Evolutionary conservation across 53 echinoderm and acorn worm species (phyloP).

Genomic region (Glandiceps talaboti): DNA sequence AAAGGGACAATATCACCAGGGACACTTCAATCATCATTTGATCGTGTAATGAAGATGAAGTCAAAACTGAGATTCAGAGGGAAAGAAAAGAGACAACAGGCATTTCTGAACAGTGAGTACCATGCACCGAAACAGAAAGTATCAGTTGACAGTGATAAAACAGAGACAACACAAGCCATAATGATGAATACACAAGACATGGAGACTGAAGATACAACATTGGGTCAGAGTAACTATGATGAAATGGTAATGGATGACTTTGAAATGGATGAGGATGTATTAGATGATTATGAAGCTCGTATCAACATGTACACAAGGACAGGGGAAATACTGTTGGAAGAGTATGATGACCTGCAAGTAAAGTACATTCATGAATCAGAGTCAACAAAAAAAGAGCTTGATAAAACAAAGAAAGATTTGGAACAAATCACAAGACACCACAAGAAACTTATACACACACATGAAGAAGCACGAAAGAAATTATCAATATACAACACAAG

Average conservation of each 20-base stretch:
- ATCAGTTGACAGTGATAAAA: background rate
- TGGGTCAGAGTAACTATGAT: too few relatives aligned
- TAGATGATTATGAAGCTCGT: background rate
- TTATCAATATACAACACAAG: background rate
- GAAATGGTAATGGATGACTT: background rate
- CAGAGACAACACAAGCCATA: background rate
- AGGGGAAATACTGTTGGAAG: background rate
- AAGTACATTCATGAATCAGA: background rate
- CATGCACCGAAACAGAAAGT: background rate
- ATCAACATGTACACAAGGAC: background rate
- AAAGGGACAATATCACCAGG: background rate
- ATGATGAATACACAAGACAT: background rate
- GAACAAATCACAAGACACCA: background rate
- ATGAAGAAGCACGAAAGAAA: background rate
- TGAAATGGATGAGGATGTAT: background rate
- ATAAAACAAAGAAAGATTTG: background rate
- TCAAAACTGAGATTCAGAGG: background rate
- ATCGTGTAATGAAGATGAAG: background rate
- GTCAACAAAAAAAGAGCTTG: background rate
- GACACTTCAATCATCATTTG: background rate
- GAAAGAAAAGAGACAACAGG: background rate
- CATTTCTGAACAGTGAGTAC: background rate
- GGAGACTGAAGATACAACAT: background rate
- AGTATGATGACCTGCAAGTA: background rate
- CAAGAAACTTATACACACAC: background rate